Percentiles rank a stretch among this genome's conserved stretches.
Conservation (phyloP, 2,888 invertebrate species). For the Phanerotoma sp. region DNA sequence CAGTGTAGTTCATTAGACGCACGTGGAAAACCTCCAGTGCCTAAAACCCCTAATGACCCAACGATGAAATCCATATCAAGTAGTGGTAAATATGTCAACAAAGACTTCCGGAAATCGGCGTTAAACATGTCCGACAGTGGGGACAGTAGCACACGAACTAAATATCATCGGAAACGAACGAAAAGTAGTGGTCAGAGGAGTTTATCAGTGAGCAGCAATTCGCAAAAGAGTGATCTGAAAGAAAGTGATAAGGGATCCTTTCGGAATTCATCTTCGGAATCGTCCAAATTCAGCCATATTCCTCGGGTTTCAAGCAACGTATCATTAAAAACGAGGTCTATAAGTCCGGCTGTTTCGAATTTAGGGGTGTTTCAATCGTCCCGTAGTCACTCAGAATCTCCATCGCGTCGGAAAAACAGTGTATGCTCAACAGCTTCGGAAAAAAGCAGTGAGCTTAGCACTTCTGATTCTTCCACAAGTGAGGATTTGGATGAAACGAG, state of each 20-base stretch:
- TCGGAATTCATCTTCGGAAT: neutral
- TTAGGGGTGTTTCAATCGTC: conserved; percentile 26
- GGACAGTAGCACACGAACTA: conserved; percentile 41
- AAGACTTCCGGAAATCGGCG: conserved; percentile 74
- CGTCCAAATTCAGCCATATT: neutral
- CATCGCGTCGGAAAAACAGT: conserved; percentile 29
- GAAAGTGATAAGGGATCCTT: neutral
- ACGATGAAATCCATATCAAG: conserved; percentile 41
- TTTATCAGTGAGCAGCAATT: conserved; percentile 59
- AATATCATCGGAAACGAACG: conserved; percentile 39
- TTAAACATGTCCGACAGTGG: conserved; percentile 64
- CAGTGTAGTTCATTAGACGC: conserved; percentile 45
- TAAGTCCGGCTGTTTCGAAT: conserved; percentile 20
- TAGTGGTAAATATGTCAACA: conserved; percentile 61
- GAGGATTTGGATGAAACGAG: conserved; percentile 40
- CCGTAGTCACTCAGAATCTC: conserved; percentile 39
- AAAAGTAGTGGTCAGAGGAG: conserved; percentile 53
- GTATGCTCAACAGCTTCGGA: conserved; percentile 32
- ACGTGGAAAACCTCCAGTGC: conserved; percentile 58
- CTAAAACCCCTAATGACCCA: conserved; percentile 54
- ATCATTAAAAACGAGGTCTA: conserved; percentile 4
- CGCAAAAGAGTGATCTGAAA: conserved; percentile 49
- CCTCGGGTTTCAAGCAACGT: neutral
- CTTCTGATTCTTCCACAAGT: conserved; percentile 44
- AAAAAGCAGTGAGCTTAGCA: conserved; percentile 53